Percentiles rank a stretch among this genome's conserved stretches.
Conservation (phyloP, 1,140 invertebrate species). For the Popillia japonica region DNA sequence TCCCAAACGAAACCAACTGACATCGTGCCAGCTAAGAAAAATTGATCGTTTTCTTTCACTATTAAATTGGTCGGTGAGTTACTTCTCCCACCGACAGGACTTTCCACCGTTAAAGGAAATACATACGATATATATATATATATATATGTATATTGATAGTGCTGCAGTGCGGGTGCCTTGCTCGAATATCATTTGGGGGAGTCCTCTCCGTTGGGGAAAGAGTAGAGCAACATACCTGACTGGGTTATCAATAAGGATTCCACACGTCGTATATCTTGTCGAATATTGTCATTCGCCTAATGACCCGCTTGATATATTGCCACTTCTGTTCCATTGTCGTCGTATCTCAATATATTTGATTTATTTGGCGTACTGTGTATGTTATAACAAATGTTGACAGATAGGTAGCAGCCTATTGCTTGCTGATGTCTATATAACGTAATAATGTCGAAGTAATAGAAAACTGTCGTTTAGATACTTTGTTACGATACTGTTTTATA, state of each 20-base stretch:
- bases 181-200: slow-evolving; percentile 6
- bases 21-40: not conserved
- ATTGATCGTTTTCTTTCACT: slow-evolving; percentile 8
- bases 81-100: not conserved
- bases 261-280: slow-evolving; percentile 37
- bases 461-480: slow-evolving; percentile 6
- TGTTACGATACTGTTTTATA: too few species aligned
- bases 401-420: not conserved
- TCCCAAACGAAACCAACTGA: slow-evolving; percentile 9
- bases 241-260: slow-evolving; percentile 38
- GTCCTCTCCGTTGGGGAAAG: slow-evolving; percentile 15
- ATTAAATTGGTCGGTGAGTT: not conserved
- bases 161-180: not conserved
- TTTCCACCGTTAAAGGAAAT: slow-evolving; percentile 20
- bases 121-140: not conserved
- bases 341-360: slow-evolving; percentile 35
- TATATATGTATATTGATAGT: not conserved
- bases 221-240: slow-evolving; percentile 26
- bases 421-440: slow-evolving; percentile 15
- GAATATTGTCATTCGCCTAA: slow-evolving; percentile 38
- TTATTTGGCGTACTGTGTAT: slow-evolving; percentile 21
- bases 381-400: slow-evolving; percentile 26
- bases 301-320: slow-evolving; percentile 37
- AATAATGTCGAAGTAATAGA: not conserved
- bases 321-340: slow-evolving; percentile 35